These are phyloP conservation scores for Lepidocyrtinus sp. DNA, from an alignment of 2,888 invertebrate genomes.

Conservation along the genomic window DNA sequence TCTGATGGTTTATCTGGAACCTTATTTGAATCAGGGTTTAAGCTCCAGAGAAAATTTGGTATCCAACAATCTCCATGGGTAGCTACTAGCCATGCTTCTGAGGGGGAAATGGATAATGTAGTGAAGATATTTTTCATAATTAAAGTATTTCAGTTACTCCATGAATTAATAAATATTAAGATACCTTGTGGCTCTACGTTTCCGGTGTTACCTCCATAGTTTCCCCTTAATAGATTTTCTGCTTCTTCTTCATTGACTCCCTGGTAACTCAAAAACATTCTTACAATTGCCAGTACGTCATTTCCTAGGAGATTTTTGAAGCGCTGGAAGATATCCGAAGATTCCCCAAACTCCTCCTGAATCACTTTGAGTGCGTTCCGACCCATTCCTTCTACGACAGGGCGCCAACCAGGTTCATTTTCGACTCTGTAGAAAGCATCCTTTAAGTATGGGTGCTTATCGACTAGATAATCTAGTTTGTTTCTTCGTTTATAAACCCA, in stretches of 20 bases:
- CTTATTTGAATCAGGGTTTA: conserved; percentile 44
- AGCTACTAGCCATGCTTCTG: conserved; percentile 54
- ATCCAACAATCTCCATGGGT: conserved; percentile 63
- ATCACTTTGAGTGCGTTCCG: conserved; percentile 11
- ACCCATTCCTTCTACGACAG: conserved; percentile 23
- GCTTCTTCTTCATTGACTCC: conserved; percentile 37
- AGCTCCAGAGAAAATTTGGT: conserved; percentile 63
- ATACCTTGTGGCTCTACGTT: conserved; percentile 4
- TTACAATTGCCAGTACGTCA: conserved; percentile 6
- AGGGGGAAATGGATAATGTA: no score
- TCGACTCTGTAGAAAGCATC: conserved; percentile 18
- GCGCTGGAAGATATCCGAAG: conserved; percentile 15
- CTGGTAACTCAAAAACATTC: conserved; percentile 18
- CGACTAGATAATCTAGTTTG: background rate
- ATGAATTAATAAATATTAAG: no score
- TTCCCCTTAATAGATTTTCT: conserved; percentile 23
- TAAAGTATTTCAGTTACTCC: no score
- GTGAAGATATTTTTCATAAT: no score
- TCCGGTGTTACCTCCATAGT: background rate
- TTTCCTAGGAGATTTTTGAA: conserved; percentile 1
- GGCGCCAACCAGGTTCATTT: conserved; percentile 24
- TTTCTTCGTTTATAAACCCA: conserved; percentile 32
- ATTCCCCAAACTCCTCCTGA: conserved; percentile 3
- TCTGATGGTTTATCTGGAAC: conserved; percentile 32
- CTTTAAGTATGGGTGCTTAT: conserved; percentile 22